Evolutionary conservation across 2,888 invertebrate genomes (phyloP).

Genomic region (Xestia xanthographa): DNA sequence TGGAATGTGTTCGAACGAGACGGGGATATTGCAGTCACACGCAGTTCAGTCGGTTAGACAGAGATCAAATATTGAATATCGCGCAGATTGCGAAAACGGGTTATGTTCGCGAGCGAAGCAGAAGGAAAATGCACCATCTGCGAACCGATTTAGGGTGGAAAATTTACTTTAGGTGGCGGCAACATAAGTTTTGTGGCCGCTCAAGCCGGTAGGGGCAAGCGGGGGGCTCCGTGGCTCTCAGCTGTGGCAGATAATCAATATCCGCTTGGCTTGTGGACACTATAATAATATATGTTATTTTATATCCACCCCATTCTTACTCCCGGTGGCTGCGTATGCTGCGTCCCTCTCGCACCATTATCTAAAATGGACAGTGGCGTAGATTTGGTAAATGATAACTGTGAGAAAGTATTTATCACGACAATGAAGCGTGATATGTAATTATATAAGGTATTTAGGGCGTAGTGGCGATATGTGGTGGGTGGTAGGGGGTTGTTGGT

Average conservation of each 20-base stretch:
- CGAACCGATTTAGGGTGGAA: slow-evolving; percentile 75
- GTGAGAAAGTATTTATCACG: slow-evolving; percentile 91
- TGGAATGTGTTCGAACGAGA: slow-evolving; percentile 88
- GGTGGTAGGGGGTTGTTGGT: slow-evolving; percentile 67
- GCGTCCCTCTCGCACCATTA: slow-evolving; percentile 86
- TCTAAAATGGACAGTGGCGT: slow-evolving; percentile 91
- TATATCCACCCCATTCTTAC: slow-evolving; percentile 82
- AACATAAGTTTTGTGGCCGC: slow-evolving; percentile 78
- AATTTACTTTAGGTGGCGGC: slow-evolving; percentile 65
- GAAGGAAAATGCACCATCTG: slow-evolving; percentile 79
- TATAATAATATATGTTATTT: slow-evolving; percentile 90
- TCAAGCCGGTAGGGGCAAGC: slow-evolving; percentile 71
- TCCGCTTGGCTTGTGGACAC: slow-evolving; percentile 91
- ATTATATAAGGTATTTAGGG: slow-evolving; percentile 89
- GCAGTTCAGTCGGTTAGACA: slow-evolving; percentile 88
- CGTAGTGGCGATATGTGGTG: slow-evolving; percentile 80
- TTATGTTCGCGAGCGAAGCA: slow-evolving; percentile 69
- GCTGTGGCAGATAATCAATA: slow-evolving; percentile 91
- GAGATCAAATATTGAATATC: slow-evolving; percentile 90
- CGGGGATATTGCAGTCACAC: slow-evolving; percentile 86
- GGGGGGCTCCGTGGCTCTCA: slow-evolving; percentile 88
- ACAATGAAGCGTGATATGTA: slow-evolving; percentile 90
- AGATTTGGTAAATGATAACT: slow-evolving; percentile 91
- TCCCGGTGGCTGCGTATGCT: slow-evolving; percentile 62
- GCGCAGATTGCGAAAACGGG: slow-evolving; percentile 75